Conservation (phyloP, 2,888 invertebrate genomes). For the Agrochola macilenta region DNA sequence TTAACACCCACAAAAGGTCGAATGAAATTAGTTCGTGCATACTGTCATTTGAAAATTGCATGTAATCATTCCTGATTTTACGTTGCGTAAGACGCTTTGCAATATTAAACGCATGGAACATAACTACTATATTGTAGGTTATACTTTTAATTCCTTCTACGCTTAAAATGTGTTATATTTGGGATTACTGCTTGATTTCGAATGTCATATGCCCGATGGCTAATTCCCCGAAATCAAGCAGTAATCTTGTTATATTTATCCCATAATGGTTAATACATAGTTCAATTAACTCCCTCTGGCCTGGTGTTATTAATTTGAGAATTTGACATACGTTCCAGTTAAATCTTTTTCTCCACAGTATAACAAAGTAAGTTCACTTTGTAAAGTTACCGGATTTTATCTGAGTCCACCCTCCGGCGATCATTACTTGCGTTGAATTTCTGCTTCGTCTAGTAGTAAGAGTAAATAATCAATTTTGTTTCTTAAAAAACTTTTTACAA, state of each 20-base stretch:
- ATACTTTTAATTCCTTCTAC: background rate
- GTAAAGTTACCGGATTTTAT: conserved; percentile 3
- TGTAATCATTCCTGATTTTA: conserved; percentile 1
- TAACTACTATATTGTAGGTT: background rate
- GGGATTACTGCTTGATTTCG: no score
- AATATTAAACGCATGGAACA: background rate
- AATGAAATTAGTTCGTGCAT: conserved; percentile 63
- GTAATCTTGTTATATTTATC: no score
- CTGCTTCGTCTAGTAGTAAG: background rate
- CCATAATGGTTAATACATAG: no score
- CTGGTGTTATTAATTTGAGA: background rate
- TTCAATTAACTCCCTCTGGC: background rate
- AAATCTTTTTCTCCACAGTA: background rate
- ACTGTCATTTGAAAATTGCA: conserved; percentile 66
- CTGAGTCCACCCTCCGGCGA: background rate
- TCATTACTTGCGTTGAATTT: conserved; percentile 2
- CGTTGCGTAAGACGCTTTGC: conserved; percentile 14
- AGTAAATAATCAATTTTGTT: background rate
- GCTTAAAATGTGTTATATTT: no score
- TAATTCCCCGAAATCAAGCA: no score
- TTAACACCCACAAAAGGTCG: conserved; percentile 70
- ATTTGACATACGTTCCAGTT: conserved; percentile 2
- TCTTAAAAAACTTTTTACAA: no score
- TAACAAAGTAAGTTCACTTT: background rate
- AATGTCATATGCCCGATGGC: no score